Evolutionary conservation across 2,113 vertebrate species (phyloP), one percentile per base, ranked within the genome.

Genomic region (Thunnus maccoyii): DNA sequence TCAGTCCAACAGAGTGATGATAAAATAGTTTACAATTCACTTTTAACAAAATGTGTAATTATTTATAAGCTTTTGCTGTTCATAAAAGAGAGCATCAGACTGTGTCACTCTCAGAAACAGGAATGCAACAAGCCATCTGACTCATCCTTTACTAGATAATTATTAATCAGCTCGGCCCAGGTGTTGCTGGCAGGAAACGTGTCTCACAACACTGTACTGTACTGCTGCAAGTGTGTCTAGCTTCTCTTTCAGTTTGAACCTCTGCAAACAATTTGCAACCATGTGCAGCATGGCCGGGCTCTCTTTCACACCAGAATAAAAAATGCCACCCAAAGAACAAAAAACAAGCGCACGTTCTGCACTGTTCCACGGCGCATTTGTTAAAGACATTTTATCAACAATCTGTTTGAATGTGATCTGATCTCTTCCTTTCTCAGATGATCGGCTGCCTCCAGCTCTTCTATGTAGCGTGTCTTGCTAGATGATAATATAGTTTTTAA

Each of bases 261-360:
- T 76, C 62, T 44, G 56, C 62, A 8, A 56, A 48, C 41, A 62
- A 64, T 62, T 57, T 17, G 47, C 18, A 32, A 54, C 51, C 51
- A 30, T 60, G 20, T 76, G 62, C 64, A 56, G 63, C 68, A 72
- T 17, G 15, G 25, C n/a, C 11, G 76, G 63, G 74, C 58, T 70
- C 46, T 22, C 22, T 44, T 52, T 79, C 17, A 50, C 60, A 55
- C 18, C 44, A 15, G 54, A 80, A 80, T 47, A 66, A 71, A 80
- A 7, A 66, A 52, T 47, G 47, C 63, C 51, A n/a, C 30, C 18
- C 18, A 57, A 25, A 69, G 61, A 72, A 68, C 54, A 73, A 67
- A 58, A 5, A 47, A 27, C 15, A 1, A 17, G 15, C 11, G 30
- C 65, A 63, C 16, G 7, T 44, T n/a, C 52, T 12, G 72, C 54